Conservation (phyloP, 2,113 vertebrate species). For the Ictalurus furcatus region DNA sequence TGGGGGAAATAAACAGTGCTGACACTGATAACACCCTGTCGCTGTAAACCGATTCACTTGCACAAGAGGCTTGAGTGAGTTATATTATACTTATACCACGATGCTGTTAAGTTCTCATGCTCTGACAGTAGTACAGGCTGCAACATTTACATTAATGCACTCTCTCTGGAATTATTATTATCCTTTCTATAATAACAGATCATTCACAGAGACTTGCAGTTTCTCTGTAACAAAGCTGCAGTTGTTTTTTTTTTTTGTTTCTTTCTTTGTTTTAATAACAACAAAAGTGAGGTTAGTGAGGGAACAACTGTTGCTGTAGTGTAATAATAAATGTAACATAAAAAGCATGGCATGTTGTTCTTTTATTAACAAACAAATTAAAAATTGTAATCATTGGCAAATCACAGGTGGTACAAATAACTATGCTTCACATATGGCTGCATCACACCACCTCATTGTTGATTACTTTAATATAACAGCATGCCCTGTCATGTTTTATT, state of each 20-base stretch:
- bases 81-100: background rate
- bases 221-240: background rate
- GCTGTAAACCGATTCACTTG: conserved; percentile 37
- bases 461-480: background rate
- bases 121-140: background rate
- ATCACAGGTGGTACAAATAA: background rate
- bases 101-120: background rate
- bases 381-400: background rate
- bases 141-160: background rate
- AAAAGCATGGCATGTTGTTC: background rate
- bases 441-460: background rate
- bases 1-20: conserved; percentile 56
- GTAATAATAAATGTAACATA: background rate
- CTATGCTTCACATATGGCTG: background rate
- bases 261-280: background rate
- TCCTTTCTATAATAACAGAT: background rate
- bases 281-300: background rate
- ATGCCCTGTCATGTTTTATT: background rate
- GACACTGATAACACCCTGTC: conserved; percentile 61
- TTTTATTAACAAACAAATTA: background rate
- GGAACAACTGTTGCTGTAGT: background rate
- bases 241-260: background rate
- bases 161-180: background rate
- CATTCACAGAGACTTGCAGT: background rate
- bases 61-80: background rate